These are phyloP conservation scores for Ceratosolen fusciceps DNA, from an alignment of 1,140 invertebrate species.

Conservation along the genomic window DNA sequence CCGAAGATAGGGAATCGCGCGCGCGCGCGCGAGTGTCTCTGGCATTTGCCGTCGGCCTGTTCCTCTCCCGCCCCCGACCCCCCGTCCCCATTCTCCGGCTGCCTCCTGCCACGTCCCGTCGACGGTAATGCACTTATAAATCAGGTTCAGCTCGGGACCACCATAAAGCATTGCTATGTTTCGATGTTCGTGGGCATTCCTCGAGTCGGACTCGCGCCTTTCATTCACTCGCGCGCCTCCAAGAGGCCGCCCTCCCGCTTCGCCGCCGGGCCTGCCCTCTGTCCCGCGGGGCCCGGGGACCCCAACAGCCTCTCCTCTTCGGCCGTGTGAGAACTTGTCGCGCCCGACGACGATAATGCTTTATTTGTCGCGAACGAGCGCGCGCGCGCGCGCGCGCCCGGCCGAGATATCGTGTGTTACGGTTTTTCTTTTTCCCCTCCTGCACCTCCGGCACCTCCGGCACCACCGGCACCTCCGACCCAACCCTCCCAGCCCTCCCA, in stretches of 20 bases:
- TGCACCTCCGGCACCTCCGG: constrained; percentile 40
- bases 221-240: constrained; percentile 67
- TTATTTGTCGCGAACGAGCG: constrained; percentile 69
- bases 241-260: constrained; percentile 43
- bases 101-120: constrained; percentile 46
- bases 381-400: constrained; percentile 60
- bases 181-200: constrained; percentile 72
- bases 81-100: constrained; percentile 40
- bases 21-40: not conserved
- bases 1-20: not conserved
- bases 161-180: constrained; percentile 74
- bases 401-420: constrained; percentile 67
- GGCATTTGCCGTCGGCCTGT: not conserved
- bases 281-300: not conserved
- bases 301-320: constrained; percentile 10
- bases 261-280: not conserved
- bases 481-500: not conserved
- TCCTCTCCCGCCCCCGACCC: not conserved
- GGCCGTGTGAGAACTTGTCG: constrained; percentile 71
- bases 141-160: constrained; percentile 72
- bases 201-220: constrained; percentile 69
- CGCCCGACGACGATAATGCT: constrained; percentile 66
- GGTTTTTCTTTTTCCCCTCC: constrained; percentile 65
- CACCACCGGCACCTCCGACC: not conserved
- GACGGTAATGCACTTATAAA: constrained; percentile 72